These are phyloP conservation scores for Jaculus jaculus DNA, from an alignment of 2,113 vertebrate genomes.

Conservation along the genomic window DNA sequence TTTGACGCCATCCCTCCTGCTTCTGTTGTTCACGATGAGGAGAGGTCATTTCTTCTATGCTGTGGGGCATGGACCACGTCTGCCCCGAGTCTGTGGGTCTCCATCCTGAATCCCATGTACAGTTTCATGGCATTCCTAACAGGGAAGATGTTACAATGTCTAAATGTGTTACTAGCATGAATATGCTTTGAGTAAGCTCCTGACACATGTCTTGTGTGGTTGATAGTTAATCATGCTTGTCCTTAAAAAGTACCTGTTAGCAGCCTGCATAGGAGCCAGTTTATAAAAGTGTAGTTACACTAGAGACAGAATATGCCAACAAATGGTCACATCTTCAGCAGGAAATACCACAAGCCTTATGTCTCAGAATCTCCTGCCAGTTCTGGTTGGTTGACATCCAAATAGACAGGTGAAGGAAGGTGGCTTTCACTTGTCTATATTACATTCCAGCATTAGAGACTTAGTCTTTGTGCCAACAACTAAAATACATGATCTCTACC, in stretches of 20 bases:
- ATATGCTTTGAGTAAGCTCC: background rate
- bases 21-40: conserved; percentile 18
- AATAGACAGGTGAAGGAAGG: background rate
- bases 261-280: background rate
- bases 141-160: background rate
- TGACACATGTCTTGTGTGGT: background rate
- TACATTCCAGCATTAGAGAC: background rate
- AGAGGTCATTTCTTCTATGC: conserved; percentile 2
- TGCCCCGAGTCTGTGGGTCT: background rate
- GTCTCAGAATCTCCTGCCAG: background rate
- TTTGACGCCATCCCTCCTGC: background rate
- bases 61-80: background rate
- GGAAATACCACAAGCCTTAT: background rate
- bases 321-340: background rate
- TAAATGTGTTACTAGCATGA: background rate
- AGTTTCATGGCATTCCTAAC: background rate
- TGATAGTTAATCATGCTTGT: conserved; percentile 34
- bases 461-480: background rate
- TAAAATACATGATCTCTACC: background rate
- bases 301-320: background rate
- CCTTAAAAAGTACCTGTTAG: background rate
- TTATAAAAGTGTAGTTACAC: background rate
- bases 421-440: background rate
- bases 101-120: background rate
- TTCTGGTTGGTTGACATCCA: background rate